A percentile compares a stretch with the other conserved stretches of the same genome.
These are phyloP conservation scores for Cryptocheilus praepositus DNA, from an alignment of 2,888 invertebrate species.

Conservation along the genomic window DNA sequence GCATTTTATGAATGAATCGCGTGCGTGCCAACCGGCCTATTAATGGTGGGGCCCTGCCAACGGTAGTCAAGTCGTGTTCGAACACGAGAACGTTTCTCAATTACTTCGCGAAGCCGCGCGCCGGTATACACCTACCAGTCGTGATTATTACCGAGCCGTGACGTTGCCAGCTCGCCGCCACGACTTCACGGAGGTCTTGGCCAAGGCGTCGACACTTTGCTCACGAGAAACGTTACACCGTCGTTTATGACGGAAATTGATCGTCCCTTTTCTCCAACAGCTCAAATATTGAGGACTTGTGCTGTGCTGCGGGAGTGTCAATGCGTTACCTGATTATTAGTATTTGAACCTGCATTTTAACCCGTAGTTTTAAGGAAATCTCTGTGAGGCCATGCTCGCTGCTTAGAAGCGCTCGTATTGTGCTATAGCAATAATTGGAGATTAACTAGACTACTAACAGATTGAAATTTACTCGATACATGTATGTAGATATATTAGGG, in stretches of 20 bases:
- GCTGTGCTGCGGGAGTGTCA: no score
- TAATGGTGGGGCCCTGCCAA: conserved; percentile 53
- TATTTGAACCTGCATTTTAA: no score
- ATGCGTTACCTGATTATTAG: no score
- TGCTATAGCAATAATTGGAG: no score
- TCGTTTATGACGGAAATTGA: background rate
- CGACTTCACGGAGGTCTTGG: conserved; percentile 53
- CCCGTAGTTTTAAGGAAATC: no score
- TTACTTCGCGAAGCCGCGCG: conserved; percentile 51
- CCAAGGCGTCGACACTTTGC: conserved; percentile 35
- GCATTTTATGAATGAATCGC: conserved; percentile 71
- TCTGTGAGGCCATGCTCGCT: no score
- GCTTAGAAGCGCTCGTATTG: no score
- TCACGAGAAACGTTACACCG: background rate
- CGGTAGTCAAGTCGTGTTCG: conserved; percentile 59
- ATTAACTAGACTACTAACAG: no score
- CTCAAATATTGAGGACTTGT: no score
- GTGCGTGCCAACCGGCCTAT: conserved; percentile 65
- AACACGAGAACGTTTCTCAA: conserved; percentile 61
- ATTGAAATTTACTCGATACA: no score
- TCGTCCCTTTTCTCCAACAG: no score
- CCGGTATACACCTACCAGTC: conserved; percentile 43
- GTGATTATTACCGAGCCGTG: conserved; percentile 58
- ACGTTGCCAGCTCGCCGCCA: conserved; percentile 41
- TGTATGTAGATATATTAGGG: no score